Conservation (phyloP, 2,797 vertebrate genomes). For the Enteromius argenteus region DNA sequence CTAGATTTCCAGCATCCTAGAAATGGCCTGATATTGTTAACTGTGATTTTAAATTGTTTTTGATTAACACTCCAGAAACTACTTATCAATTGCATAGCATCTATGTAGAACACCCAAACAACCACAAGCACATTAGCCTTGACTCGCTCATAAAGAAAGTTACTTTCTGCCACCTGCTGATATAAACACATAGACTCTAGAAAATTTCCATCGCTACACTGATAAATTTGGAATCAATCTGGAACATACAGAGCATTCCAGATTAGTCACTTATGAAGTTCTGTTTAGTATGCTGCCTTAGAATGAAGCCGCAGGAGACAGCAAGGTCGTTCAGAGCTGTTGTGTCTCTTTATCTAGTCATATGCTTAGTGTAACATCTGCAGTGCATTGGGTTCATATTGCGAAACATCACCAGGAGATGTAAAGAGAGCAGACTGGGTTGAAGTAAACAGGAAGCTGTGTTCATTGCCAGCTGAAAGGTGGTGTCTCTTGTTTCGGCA, state of each 20-base stretch:
- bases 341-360: not conserved
- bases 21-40: not conserved
- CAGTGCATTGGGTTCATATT: conserved; percentile 17
- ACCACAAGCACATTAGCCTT: not conserved
- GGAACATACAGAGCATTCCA: not conserved
- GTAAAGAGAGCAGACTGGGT: not conserved
- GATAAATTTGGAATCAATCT: not conserved
- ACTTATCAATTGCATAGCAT: not conserved
- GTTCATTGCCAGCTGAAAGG: not conserved
- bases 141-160: not conserved
- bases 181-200: not conserved
- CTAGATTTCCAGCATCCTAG: not conserved
- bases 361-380: conserved; percentile 1
- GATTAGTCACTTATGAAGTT: not conserved
- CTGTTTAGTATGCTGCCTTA: not conserved
- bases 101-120: not conserved
- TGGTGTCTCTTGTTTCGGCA: conserved; percentile 31
- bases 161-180: not conserved
- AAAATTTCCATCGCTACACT: not conserved
- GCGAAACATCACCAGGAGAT: not conserved
- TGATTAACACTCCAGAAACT: not conserved
- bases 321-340: not conserved
- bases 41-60: not conserved
- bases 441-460: conserved; percentile 50
- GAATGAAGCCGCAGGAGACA: not conserved